phyloP scores from a whole-genome alignment of 2,113 vertebrate species.

The Odobenus rosmarus region DNA sequence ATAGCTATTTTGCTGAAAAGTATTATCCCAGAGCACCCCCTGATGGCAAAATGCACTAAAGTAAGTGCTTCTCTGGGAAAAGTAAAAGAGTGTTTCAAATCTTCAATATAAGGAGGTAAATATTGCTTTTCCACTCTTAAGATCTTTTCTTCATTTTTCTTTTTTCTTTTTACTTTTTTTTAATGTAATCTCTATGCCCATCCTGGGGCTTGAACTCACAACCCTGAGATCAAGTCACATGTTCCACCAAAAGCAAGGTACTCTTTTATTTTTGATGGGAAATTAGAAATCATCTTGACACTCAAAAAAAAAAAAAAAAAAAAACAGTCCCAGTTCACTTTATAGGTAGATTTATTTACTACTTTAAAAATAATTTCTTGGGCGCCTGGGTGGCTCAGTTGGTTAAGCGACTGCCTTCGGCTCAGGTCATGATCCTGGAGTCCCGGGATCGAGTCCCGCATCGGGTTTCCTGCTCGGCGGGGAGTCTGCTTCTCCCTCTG shows the following conservation, averaged over 20 bases:
- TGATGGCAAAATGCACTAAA: constrained; percentile 69
- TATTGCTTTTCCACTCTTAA: background rate
- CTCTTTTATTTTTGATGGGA: background rate
- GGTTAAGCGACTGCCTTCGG: no score
- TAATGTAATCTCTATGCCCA: background rate
- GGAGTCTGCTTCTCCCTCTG: no score
- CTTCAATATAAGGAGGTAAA: background rate
- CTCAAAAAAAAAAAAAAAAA: constrained; percentile 26
- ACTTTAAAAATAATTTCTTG: background rate
- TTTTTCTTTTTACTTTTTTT: background rate
- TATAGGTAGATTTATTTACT: background rate
- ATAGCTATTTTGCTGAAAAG: background rate
- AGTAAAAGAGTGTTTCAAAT: background rate
- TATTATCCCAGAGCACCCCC: constrained; percentile 79
- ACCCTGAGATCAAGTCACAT: background rate
- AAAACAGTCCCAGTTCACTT: background rate
- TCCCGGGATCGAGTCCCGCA: no score
- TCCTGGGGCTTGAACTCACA: background rate
- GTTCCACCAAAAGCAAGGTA: background rate
- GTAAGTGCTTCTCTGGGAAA: background rate
- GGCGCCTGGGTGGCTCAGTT: no score
- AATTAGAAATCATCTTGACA: constrained; percentile 9
- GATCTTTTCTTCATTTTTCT: background rate
- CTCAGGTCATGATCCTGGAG: no score
- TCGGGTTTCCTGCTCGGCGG: no score